Conservation (phyloP, 2,113 vertebrate species). For the Tupaia tana region DNA sequence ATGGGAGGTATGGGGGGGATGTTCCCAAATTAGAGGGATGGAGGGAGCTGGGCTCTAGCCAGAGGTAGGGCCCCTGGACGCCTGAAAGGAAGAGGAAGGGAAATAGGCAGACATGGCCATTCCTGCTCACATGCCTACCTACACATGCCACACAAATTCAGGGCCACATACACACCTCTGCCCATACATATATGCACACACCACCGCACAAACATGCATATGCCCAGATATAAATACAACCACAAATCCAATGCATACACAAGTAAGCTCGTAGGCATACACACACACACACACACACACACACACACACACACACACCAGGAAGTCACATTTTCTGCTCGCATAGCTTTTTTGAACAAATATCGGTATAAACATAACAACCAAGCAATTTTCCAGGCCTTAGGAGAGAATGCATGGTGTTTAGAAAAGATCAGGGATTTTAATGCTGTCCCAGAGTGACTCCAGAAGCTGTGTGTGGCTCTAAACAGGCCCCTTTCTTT, state of each 20-base stretch:
- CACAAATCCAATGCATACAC: neutral
- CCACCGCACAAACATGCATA: neutral
- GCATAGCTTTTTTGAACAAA: constrained; percentile 46
- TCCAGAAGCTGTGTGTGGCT: neutral
- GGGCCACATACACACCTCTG: neutral
- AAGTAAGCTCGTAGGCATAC: neutral
- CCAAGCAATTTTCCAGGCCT: constrained; percentile 46
- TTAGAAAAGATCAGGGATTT: constrained; percentile 9
- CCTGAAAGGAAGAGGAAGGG: neutral
- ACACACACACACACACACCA: neutral
- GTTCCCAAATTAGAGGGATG: no score
- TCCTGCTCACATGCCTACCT: neutral
- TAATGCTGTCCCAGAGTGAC: neutral
- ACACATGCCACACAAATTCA: neutral
- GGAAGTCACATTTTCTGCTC: constrained; percentile 56
- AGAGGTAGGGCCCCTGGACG: neutral
- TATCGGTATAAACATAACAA: constrained; percentile 46
- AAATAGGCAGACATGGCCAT: neutral
- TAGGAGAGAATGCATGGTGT: constrained; percentile 45
- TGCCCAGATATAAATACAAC: neutral
- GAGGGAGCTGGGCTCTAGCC: neutral
- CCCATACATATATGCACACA: neutral
- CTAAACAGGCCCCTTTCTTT: constrained; percentile 3
- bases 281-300: neutral
- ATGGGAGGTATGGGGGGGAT: neutral